A percentile compares a stretch with the other conserved stretches of the same genome.
These are phyloP conservation scores for Caracal caracal DNA, from an alignment of 2,113 vertebrate species.

Conservation along the genomic window DNA sequence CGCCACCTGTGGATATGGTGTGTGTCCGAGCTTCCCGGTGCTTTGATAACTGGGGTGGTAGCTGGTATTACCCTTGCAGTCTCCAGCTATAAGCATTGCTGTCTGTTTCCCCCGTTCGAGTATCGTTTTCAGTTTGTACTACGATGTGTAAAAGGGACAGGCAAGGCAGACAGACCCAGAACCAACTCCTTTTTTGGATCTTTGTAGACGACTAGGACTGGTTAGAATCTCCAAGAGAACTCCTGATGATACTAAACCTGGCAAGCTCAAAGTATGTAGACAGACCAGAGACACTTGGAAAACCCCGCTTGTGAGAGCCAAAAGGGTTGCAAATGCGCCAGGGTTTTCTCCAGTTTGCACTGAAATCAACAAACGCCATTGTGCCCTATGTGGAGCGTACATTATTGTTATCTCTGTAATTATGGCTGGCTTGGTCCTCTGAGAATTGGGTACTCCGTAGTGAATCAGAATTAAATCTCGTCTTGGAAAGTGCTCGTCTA, in stretches of 20 bases:
- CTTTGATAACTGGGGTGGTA: background rate
- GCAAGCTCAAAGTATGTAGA: background rate
- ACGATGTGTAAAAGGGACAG: conserved; percentile 7
- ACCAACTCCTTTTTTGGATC: background rate
- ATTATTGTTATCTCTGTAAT: background rate
- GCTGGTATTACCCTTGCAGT: background rate
- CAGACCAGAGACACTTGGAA: background rate
- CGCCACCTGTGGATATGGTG: background rate
- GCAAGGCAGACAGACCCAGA: background rate
- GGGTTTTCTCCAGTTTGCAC: background rate
- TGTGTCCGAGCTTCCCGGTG: background rate
- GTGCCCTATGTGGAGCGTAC: background rate
- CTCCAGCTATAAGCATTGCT: background rate
- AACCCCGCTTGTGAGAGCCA: background rate
- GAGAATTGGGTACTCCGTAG: background rate
- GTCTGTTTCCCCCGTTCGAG: background rate
- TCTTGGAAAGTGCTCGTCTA: background rate
- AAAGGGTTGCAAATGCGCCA: background rate
- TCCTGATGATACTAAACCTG: background rate
- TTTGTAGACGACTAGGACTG: background rate
- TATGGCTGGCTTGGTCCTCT: background rate
- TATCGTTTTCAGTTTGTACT: background rate
- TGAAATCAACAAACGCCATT: background rate
- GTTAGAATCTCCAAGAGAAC: conserved; percentile 21
- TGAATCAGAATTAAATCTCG: conserved; percentile 44